Evolutionary conservation across 2,888 invertebrate genomes (phyloP), one percentile per base, ranked within the genome.

Genomic region (Amphiduros pacificus): DNA sequence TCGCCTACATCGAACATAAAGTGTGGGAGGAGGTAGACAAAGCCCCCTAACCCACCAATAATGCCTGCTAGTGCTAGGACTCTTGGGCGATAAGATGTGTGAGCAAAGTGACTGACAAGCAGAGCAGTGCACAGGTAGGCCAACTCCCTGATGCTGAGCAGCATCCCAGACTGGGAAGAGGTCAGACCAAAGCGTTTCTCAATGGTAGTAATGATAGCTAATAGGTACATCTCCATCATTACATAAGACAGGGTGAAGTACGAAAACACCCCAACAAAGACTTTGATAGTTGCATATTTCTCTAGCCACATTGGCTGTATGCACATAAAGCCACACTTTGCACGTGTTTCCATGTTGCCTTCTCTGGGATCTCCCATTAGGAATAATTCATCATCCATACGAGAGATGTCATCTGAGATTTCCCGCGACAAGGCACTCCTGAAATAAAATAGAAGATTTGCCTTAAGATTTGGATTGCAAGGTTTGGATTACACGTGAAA

Each of bases 131-230:
- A 41, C 59, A 59, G 36, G 17, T 51, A 59, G 17, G 53, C 52
- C 5, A 36, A 28, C 53, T 59, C 59, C 17, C 48, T 51, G 4
- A 20, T 26, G 29, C 53, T 59, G 2, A 59, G 28, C 17, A 59
- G 28, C 32, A 53, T 26, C 14, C 59, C 59, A 27, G 41, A 26
- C 11, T 50, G 51, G 6, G 41, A 28, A 29, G 52, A 53, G 2
- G 29, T 48, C 11, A 59, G 48, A 17, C 59, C 59, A 26, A 59
- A 59, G 2, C 59, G 36, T 24, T 53, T 52, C 24, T 59, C 59
- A 6, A 59, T 40, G 27, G 52, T 53, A 3, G 59, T 59, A 5
- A 59, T 36, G 4, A 59, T 41, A 1, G 59, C 59, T 29, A 59
- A 20, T 11, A 59, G 11, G 52, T 59, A 59, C 44, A 53, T 41